Evolutionary conservation across 2,113 vertebrate species (phyloP), one percentile per base, ranked within the genome.

Genomic region (Brienomyrus brachyistius): DNA sequence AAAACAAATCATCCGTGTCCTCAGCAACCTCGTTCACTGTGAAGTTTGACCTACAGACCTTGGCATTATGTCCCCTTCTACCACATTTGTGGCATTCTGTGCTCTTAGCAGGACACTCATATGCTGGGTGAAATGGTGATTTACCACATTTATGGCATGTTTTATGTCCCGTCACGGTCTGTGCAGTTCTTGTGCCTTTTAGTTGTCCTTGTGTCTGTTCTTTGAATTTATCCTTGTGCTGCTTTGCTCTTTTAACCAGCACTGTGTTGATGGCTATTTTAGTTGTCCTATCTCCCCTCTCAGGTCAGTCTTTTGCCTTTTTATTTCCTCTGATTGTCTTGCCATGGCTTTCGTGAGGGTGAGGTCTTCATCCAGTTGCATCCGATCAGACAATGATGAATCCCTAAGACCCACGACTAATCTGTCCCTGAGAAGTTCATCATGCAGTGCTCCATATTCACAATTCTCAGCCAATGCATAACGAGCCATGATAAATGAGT

Each of bases 371-470:
- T 88, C 87, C 5, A 62, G 35, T 56, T 88, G 56, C 31, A 70
- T 35, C 35, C 56, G 35, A 21, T 88, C 87, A 1, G 11, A 59
- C 40, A 88, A 9, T 48, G 56, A 40, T n/a, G 82, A 54, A n/a
- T 90, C 89, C 86, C 43, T 90, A 6, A 48, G 89, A 23, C 89
- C 83, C 19, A 91, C 90, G 0, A 90, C 89, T 43, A 90, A 31
- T 77, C 89, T 89, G 27, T 92, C 91, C 4, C 74, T 77, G 1
- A 90, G 47, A 74, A 91, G 52, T 51, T 91, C 88, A 48, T 86
- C 62, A 15, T 91, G 90, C 43, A 92, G 51, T 15, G 21, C 43
- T 31, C 91, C 88, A 48, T 91, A 90, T 8, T 70, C 66, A 21
- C 89, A 92, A 50, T 87, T 47, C 5, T 85, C 88, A 5, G 83